Conservation (phyloP, 2,888 invertebrate species). For the Podotricha telesiphe region DNA sequence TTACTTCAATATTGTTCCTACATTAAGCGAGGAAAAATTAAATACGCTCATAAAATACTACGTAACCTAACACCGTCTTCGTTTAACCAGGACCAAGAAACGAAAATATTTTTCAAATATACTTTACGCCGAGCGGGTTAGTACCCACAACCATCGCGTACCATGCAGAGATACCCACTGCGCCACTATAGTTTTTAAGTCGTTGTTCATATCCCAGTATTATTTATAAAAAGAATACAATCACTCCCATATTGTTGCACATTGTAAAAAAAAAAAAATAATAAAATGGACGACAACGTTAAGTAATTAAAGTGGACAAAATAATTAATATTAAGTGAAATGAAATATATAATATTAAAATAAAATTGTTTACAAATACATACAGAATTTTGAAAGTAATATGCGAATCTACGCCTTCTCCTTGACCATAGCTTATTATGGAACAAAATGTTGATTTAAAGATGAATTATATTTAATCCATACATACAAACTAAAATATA, state of each 20-base stretch:
- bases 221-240: constrained; percentile 1
- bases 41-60: no score
- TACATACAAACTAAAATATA: no score
- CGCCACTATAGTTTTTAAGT: background rate
- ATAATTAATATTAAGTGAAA: constrained; percentile 3
- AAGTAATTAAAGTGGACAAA: constrained; percentile 21
- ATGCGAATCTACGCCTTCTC: no score
- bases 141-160: background rate
- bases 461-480: no score
- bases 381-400: no score
- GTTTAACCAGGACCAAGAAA: background rate
- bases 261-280: background rate
- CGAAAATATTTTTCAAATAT: no score
- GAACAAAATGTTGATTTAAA: no score
- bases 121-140: background rate
- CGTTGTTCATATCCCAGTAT: background rate
- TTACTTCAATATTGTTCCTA: no score
- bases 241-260: background rate
- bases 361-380: no score
- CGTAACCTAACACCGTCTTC: background rate
- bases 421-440: no score
- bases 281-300: constrained; percentile 31
- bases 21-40: no score
- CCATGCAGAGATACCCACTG: background rate
- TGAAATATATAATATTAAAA: background rate